These are phyloP conservation scores for Drosophila nannoptera DNA, from an alignment of 1,140 invertebrate species.

Conservation along the genomic window DNA sequence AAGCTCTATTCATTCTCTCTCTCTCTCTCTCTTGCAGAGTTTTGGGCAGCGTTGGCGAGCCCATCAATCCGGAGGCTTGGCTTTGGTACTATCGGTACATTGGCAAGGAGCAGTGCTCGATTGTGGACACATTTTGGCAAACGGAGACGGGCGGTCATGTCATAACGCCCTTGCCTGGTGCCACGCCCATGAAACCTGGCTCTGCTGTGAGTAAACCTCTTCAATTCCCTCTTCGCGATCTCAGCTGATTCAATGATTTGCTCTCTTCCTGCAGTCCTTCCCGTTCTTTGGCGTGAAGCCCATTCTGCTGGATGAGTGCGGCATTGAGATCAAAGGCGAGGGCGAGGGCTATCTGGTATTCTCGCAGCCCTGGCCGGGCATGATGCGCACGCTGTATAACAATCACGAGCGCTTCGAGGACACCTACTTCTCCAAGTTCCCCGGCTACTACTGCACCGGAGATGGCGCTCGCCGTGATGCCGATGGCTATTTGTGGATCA, in stretches of 20 bases:
- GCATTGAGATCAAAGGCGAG: constrained; percentile 90
- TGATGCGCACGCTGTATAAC: constrained; percentile 95
- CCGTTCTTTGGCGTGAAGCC: constrained; percentile 98
- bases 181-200: constrained; percentile 97
- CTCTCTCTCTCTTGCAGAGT: constrained; percentile 81
- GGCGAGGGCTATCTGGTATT: constrained; percentile 97
- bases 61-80: constrained; percentile 99
- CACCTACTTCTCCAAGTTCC: constrained; percentile 97
- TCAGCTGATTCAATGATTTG: neutral
- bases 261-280: constrained; percentile 85
- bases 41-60: constrained; percentile 97
- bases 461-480: constrained; percentile 95
- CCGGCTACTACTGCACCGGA: constrained; percentile 97
- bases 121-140: constrained; percentile 99
- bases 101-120: constrained; percentile 89
- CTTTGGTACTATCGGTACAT: constrained; percentile 96
- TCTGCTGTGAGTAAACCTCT: constrained; percentile 88
- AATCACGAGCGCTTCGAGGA: constrained; percentile 95
- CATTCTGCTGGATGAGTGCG: constrained; percentile 91
- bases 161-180: constrained; percentile 95
- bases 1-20: neutral
- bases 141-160: constrained; percentile 98
- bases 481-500: constrained; percentile 98
- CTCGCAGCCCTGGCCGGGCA: constrained; percentile 95
- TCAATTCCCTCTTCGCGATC: neutral